Evolutionary conservation across 1,140 invertebrate species (phyloP).

Genomic region (Drosophila santomea): DNA sequence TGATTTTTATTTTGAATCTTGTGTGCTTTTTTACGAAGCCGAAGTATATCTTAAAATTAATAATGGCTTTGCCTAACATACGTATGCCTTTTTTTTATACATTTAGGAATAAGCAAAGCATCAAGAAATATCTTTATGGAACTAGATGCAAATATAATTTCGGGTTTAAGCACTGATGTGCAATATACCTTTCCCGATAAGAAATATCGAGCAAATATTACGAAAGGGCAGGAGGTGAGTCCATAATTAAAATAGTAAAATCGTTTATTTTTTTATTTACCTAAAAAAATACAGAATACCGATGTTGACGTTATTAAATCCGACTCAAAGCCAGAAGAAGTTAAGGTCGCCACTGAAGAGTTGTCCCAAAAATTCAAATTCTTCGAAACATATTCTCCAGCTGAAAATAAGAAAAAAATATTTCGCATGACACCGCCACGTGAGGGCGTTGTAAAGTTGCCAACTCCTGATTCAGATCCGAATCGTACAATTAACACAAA

Average conservation of each 20-base stretch:
- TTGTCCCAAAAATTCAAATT: constrained; percentile 94
- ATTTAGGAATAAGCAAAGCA: constrained; percentile 92
- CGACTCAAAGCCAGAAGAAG: constrained; percentile 90
- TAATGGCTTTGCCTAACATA: background rate
- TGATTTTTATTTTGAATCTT: no score
- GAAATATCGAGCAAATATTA: background rate
- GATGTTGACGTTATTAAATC: constrained; percentile 54
- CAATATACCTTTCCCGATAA: constrained; percentile 8
- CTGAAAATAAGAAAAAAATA: constrained; percentile 88
- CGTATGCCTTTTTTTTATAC: constrained; percentile 2
- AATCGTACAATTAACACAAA: constrained; percentile 2
- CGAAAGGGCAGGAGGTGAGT: constrained; percentile 26
- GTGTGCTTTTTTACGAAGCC: no score
- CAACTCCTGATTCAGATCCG: constrained; percentile 31
- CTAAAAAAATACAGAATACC: constrained; percentile 15
- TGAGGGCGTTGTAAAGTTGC: constrained; percentile 89
- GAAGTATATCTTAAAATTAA: background rate
- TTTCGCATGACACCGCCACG: constrained; percentile 95
- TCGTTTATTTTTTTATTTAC: background rate
- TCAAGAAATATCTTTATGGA: constrained; percentile 94
- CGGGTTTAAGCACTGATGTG: background rate
- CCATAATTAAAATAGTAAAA: background rate
- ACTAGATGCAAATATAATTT: constrained; percentile 89
- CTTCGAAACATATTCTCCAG: constrained; percentile 94
- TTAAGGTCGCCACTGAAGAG: constrained; percentile 91